Base-by-base conservation (phyloP, 2,888 invertebrate genomes). In the Tipula vernalis region DNA sequence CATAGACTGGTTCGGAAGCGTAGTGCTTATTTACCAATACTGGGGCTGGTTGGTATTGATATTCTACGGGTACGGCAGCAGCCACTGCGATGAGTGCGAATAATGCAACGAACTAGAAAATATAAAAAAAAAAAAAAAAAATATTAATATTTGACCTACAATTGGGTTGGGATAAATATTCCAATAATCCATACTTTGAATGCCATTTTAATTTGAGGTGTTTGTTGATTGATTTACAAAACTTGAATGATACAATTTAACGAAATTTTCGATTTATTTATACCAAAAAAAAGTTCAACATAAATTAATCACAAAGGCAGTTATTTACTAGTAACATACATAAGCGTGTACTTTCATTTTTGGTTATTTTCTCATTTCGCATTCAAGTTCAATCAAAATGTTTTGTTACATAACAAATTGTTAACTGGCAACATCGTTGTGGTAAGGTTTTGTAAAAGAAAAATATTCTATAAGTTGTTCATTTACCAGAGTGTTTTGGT, bases 11-110 rank as follows among this genome's bases (percentile, higher is more conserved):
- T n/a, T n/a, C n/a, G n/a, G n/a, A n/a, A n/a, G n/a, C n/a, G n/a
- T n/a, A n/a, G n/a, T n/a, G n/a, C n/a, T n/a, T n/a, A n/a, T n/a
- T 86, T 18, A 86, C 86, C 47, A 51, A 36, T 10, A 51, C 86
- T 51, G 86, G 86, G 12, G 86, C 86, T 12, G 36, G 15, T 83
- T 85, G 57, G 41, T n/a, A n/a, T 39, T 39, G 39, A 5, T 84
- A 42, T 12, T 28, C 41, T 47, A 39, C 36, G 12, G 5, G 36
- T 13, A 13, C 41, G 71, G 87, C 86, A 86, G 51, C 86, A 12
- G 87, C 86, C 83, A 86, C 71, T 85, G 87, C 87, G 85, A 86
- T 39, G 83, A 86, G 71, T 28, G 87, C 36, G 86, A 86, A 86
- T 3, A 51, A 57, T 28, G 39, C 13, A n/a, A 86, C 86, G n/a